Base-by-base conservation (phyloP, 2,888 invertebrate genomes). In the Trichopria drosophilae region DNA sequence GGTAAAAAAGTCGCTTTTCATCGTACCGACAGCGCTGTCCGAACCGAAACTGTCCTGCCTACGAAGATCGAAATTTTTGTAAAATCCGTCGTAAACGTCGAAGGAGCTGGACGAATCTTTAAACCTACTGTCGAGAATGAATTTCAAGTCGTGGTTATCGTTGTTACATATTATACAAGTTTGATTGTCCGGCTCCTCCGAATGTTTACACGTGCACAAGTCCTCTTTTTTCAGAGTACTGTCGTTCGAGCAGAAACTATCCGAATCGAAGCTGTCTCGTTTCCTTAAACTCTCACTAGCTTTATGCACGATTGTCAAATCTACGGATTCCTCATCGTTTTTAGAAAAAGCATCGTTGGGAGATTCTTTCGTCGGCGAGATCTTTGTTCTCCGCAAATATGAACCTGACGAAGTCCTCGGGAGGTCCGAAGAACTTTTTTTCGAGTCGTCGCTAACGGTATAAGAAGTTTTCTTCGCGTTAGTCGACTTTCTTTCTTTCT, bases 1-100 rank as follows among this genome's bases (percentile, higher is more conserved):
- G 7, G 71, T 66, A 34, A 75, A 75, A 39, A 74, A 73, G 42
- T 74, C 73, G 49, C 74, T 75, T 36, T 67, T 72, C 75, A 75
- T 75, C 1, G 74, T 75, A 12, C 75, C 75, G 2, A 75, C 69
- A 1, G 75, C 74, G 31, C 74, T 75, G 40, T 75, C 75, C 1
- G 69, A 65, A 18, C 71, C 69, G 22, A 75, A 75, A 45, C 74
- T 74, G 35, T 73, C 72, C 34, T 72, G 71, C 12, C 73, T 65
- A 39, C 67, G 64, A 10, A 73, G 47, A 45, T 68, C 66, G 16
- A 58, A 45, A 12, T 52, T 58, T 34, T 70, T 67, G 32, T 67
- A 70, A 45, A 61, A 69, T 9, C 59, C 63, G 1, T 51, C 51
- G 32, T 54, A 49, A 20, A 57, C 32, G 41, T 51, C 53, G 10